Evolutionary conservation across 2,888 invertebrate species (phyloP), one percentile per base, ranked within the genome.

Genomic region (Cephus nigrinus): DNA sequence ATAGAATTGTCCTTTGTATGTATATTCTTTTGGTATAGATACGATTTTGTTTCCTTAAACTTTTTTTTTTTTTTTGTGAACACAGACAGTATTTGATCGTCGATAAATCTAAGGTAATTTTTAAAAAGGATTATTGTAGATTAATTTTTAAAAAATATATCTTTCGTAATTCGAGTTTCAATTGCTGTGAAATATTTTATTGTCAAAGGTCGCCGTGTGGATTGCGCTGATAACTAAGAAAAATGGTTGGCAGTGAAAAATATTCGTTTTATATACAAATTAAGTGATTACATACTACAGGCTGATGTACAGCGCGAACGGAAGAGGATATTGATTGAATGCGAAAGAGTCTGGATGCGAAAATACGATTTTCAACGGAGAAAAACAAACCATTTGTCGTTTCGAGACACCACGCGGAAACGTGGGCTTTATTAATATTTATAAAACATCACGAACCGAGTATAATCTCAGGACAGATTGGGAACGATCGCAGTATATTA

Each of bases 241-340:
- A 23, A 5, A 23, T 23, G 40, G 40, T 9, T 5, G 0, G 5
- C 23, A 40, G 15, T 73, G 74, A 34, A 69, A 77, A 77, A 77
- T 77, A 73, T 77, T 77, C 77, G 69, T 77, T 77, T 77, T 77
- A 73, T 77, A 77, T 77, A 77, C 77, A 77, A 77, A 77, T 77
- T 77, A 77, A 68, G 74, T 77, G 77, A 77, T 77, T 77, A 69
- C 71, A 71, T 68, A 68, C 36, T 36, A 15, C 15, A 40, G 40
- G 31, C 30, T 69, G 69, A 69, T 11, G 15, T 40, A 40, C 4
- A 40, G 40, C 33, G 15, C 0, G 12, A 23, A n/a, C 11, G 11
- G 12, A 55, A 4, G 68, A 69, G 68, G 15, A 15, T 32, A 32
- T 71, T 4, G 31, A 71, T 32, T 32, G 12, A 32, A 15, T 15